These are phyloP conservation scores for Leucoraja erinaceus DNA, from an alignment of 2,113 vertebrate genomes.

Conservation along the genomic window DNA sequence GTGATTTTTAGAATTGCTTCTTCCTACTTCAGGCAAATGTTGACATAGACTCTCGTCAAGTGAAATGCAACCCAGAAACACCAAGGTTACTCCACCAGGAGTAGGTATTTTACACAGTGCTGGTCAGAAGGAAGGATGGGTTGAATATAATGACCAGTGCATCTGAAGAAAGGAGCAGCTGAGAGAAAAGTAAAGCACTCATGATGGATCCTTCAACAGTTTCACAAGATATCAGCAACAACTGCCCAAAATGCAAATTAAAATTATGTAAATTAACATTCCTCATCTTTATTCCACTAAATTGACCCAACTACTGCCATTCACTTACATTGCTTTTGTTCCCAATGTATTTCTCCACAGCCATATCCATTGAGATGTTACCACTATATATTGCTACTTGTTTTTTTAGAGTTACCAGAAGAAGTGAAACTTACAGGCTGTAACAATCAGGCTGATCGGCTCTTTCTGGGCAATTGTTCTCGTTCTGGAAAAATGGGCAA, in stretches of 20 bases:
- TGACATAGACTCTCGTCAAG: not conserved
- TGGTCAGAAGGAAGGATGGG: not conserved
- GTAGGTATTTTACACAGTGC: not conserved
- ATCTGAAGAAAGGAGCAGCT: not conserved
- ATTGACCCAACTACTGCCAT: not conserved
- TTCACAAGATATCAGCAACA: not conserved
- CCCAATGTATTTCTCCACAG: no score
- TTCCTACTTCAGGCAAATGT: not conserved
- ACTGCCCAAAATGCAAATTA: not conserved
- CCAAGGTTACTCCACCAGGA: not conserved
- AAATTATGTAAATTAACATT: not conserved
- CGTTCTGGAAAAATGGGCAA: constrained; percentile 6
- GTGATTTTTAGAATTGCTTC: not conserved
- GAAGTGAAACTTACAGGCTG: constrained; percentile 9
- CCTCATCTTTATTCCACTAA: not conserved
- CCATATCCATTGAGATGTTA: not conserved
- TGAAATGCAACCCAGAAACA: not conserved
- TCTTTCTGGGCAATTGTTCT: constrained; percentile 35
- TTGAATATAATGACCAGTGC: not conserved
- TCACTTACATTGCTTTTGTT: no score
- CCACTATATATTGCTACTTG: not conserved
- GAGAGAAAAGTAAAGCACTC: not conserved
- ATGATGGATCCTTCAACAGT: not conserved
- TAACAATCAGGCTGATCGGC: constrained; percentile 24
- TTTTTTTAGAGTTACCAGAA: not conserved